Conservation (phyloP, 2,113 vertebrate species). For the Saguinus midas region DNA sequence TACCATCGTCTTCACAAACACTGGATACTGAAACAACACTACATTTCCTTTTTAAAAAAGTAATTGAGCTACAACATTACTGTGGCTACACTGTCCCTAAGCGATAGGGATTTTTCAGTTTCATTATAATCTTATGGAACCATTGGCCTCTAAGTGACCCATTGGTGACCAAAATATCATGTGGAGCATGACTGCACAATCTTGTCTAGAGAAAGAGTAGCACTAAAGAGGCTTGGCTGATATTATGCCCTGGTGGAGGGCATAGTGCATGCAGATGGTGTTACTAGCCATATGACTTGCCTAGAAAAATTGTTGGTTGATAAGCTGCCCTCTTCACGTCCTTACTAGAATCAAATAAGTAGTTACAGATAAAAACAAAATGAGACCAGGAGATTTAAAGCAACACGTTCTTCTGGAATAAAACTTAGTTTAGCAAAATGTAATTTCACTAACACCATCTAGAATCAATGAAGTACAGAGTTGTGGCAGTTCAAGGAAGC, state of each 20-base stretch:
- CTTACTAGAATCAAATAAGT: background rate
- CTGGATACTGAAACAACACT: background rate
- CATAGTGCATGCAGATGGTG: background rate
- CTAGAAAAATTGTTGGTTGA: background rate
- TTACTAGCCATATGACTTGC: background rate
- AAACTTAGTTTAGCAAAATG: background rate
- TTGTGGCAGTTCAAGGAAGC: background rate
- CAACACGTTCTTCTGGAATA: background rate
- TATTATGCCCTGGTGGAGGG: background rate
- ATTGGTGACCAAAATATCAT: background rate
- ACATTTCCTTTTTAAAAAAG: background rate
- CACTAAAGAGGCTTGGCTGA: background rate
- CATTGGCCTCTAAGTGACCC: background rate
- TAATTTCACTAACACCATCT: background rate
- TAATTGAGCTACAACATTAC: background rate
- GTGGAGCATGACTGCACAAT: background rate
- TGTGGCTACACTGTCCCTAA: background rate
- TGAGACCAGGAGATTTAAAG: background rate
- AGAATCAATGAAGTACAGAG: background rate
- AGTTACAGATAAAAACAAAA: background rate
- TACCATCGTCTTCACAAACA: background rate
- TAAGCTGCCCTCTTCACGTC: too few relatives aligned
- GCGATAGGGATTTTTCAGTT: background rate
- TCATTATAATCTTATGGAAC: background rate
- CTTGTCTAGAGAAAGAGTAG: background rate